Conservation (phyloP, 1,140 invertebrate species). For the Delia radicum region DNA sequence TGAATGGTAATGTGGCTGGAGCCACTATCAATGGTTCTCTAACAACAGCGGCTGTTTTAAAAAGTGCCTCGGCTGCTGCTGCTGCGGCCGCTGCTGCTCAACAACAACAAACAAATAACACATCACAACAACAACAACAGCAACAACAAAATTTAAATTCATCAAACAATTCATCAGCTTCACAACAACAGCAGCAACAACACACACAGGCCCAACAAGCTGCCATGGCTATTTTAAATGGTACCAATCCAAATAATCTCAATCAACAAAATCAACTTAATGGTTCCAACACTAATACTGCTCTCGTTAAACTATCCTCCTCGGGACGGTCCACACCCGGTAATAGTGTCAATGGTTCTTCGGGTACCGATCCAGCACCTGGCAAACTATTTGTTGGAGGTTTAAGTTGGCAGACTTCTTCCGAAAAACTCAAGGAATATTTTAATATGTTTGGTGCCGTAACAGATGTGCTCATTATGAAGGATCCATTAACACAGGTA, state of each 20-base stretch:
- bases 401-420: slow-evolving; percentile 87
- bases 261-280: background rate
- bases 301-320: slow-evolving; percentile 55
- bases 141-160: slow-evolving; percentile 29
- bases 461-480: slow-evolving; percentile 92
- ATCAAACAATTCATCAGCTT: slow-evolving; percentile 8
- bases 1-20: slow-evolving; percentile 53
- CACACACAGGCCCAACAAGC: slow-evolving; percentile 40
- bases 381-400: slow-evolving; percentile 89
- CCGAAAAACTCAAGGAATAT: slow-evolving; percentile 85
- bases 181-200: slow-evolving; percentile 37
- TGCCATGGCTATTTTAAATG: slow-evolving; percentile 33
- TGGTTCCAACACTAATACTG: no score
- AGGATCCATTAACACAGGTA: slow-evolving; percentile 91
- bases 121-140: slow-evolving; percentile 30
- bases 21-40: slow-evolving; percentile 51
- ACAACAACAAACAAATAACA: slow-evolving; percentile 29
- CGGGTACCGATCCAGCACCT: slow-evolving; percentile 70
- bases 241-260: background rate
- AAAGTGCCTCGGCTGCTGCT: slow-evolving; percentile 37
- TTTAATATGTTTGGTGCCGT: slow-evolving; percentile 90
- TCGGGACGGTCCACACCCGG: slow-evolving; percentile 76
- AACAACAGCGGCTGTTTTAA: slow-evolving; percentile 42
- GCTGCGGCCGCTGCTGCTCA: slow-evolving; percentile 27
- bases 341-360: slow-evolving; percentile 43